Evolutionary conservation across 92 coral and sea anemone species (phyloP).

Genomic region (Ricordea florida): DNA sequence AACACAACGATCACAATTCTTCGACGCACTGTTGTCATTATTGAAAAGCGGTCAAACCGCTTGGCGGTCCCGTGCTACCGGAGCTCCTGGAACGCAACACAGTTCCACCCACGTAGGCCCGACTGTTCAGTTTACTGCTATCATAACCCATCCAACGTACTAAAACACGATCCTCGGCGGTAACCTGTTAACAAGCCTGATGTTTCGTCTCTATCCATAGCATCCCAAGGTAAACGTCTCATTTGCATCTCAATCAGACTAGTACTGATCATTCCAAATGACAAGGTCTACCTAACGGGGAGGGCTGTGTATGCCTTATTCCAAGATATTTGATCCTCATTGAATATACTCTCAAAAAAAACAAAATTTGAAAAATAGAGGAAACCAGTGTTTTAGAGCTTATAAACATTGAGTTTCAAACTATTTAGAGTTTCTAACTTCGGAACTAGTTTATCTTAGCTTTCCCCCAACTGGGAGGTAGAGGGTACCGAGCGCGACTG

Average conservation of each 20-base stretch:
- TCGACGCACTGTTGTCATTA: conserved; percentile 9
- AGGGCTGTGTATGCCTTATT: too few relatives aligned
- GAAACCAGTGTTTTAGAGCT: too few relatives aligned
- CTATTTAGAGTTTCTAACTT: too few relatives aligned
- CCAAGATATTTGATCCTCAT: too few relatives aligned
- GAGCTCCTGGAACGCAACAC: not conserved
- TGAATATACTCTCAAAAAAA: too few relatives aligned
- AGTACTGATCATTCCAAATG: too few relatives aligned
- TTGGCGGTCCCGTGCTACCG: not conserved
- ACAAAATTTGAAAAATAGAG: too few relatives aligned
- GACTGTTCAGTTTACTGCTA: not conserved
- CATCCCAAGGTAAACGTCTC: not conserved
- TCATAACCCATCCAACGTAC: not conserved
- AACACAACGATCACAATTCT: conserved; percentile 10
- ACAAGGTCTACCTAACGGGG: too few relatives aligned
- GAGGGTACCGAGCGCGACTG: not conserved
- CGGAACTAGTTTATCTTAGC: too few relatives aligned
- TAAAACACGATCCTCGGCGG: not conserved
- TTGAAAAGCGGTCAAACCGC: not conserved
- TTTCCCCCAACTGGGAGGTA: not conserved
- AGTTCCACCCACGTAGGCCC: not conserved
- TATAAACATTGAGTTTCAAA: too few relatives aligned
- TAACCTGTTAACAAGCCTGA: not conserved
- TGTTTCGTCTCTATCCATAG: too few relatives aligned
- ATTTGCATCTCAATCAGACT: conserved; percentile 28